phyloP scores from a whole-genome alignment of 2,888 invertebrate species.

The Lycocerus yunnanus region DNA sequence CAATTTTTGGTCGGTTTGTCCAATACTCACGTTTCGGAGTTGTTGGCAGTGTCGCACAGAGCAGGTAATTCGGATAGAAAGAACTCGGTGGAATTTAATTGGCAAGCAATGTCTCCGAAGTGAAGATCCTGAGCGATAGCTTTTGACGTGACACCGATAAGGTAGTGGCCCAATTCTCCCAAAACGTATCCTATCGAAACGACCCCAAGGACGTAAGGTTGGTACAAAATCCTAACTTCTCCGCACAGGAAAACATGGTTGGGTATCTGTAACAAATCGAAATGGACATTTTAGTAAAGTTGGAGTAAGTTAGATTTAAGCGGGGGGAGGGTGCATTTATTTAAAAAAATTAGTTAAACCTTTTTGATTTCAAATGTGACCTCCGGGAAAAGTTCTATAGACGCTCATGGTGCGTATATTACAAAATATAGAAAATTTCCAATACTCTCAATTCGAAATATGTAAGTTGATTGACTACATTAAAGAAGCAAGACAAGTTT shows the following conservation, averaged over 20 bases:
- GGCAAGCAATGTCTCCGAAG: slow-evolving; percentile 85
- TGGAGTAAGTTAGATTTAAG: too few species aligned
- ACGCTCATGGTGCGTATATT: too few species aligned
- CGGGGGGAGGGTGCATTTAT: too few species aligned
- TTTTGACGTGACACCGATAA: slow-evolving; percentile 87
- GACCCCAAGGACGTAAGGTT: slow-evolving; percentile 77
- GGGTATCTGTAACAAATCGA: not conserved
- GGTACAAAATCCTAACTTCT: slow-evolving; percentile 73
- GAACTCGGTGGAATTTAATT: slow-evolving; percentile 70
- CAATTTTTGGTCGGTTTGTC: not conserved
- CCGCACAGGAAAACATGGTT: slow-evolving; percentile 34
- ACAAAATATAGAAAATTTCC: too few species aligned
- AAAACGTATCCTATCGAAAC: slow-evolving; percentile 83
- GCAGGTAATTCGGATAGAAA: slow-evolving; percentile 59
- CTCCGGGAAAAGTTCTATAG: too few species aligned
- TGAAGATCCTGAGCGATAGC: slow-evolving; percentile 83
- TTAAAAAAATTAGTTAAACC: too few species aligned
- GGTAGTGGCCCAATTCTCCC: slow-evolving; percentile 86
- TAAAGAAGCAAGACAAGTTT: not conserved
- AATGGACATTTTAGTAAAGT: too few species aligned
- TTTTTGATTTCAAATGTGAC: too few species aligned
- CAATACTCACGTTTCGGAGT: slow-evolving; percentile 59
- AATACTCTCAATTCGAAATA: not conserved
- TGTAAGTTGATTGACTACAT: not conserved
- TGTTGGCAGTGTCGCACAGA: slow-evolving; percentile 62